These are phyloP conservation scores for Drosophila kanapiae DNA, from an alignment of 1,140 invertebrate genomes.

Conservation along the genomic window DNA sequence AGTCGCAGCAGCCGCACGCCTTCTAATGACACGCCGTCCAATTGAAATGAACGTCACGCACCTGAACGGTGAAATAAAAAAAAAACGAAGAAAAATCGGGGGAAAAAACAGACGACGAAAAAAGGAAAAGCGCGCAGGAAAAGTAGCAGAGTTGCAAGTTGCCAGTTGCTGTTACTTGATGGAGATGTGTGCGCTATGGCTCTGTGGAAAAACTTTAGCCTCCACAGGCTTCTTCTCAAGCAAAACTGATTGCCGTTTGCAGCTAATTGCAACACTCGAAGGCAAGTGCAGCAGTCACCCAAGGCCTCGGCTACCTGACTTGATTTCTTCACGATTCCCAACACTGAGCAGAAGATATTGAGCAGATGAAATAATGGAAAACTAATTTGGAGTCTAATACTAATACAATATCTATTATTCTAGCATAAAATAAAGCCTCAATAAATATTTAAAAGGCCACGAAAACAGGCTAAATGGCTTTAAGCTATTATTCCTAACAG, in stretches of 20 bases:
- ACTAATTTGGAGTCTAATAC: not conserved
- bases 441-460: no score
- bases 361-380: not conserved
- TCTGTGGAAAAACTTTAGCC: constrained; percentile 36
- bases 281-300: constrained; percentile 47
- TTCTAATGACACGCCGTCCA: constrained; percentile 59
- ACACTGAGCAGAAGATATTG: constrained; percentile 3
- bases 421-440: no score
- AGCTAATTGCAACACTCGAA: constrained; percentile 65
- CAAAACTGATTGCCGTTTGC: constrained; percentile 64
- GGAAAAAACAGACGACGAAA: not conserved
- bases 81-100: not conserved
- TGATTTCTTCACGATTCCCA: constrained; percentile 44
- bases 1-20: constrained; percentile 13
- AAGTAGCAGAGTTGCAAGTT: constrained; percentile 33
- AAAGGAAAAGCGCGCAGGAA: constrained; percentile 50
- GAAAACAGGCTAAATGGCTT: not conserved
- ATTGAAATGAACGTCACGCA: constrained; percentile 66
- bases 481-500: no score
- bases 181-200: constrained; percentile 38
- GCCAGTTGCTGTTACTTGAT: constrained; percentile 28
- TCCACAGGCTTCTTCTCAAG: constrained; percentile 47
- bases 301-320: constrained; percentile 50
- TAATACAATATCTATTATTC: no score
- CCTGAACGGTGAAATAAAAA: constrained; percentile 43